Conservation (phyloP, 2,888 invertebrate species). For the Cheilosia grossa region DNA sequence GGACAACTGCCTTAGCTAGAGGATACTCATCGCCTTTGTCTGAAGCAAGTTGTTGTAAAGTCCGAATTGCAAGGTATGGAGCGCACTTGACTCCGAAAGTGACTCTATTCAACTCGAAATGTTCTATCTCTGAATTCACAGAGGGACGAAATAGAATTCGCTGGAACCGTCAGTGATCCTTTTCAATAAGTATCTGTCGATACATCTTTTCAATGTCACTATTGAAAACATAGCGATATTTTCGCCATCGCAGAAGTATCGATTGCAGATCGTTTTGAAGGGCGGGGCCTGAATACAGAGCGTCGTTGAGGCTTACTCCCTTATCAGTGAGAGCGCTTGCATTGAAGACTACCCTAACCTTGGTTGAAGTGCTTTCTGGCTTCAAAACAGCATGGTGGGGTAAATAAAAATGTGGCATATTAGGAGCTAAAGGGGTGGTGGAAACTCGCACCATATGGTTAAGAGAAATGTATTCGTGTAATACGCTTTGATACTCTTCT, state of each 20-base stretch:
- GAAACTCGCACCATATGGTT: slow-evolving; percentile 3
- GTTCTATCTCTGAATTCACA: slow-evolving; percentile 34
- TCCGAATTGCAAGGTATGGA: slow-evolving; percentile 38
- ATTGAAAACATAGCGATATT: slow-evolving; percentile 64
- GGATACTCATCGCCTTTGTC: slow-evolving; percentile 36
- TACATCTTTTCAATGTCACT: slow-evolving; percentile 77
- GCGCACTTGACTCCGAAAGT: slow-evolving; percentile 49
- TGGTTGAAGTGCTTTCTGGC: slow-evolving; percentile 48
- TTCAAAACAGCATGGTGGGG: neutral
- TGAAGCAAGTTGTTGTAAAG: slow-evolving; percentile 19
- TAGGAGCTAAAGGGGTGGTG: neutral
- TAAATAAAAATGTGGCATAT: slow-evolving; percentile 22
- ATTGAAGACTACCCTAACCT: slow-evolving; percentile 49
- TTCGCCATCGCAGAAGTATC: slow-evolving; percentile 44
- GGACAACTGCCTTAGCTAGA: slow-evolving; percentile 43
- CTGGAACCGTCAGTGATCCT: slow-evolving; percentile 66
- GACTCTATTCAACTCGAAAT: slow-evolving; percentile 66
- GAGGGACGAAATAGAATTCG: slow-evolving; percentile 72
- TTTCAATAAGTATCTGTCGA: slow-evolving; percentile 73
- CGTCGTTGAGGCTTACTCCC: slow-evolving; percentile 25
- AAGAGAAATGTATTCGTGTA: slow-evolving; percentile 19
- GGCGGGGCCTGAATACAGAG: slow-evolving; percentile 70
- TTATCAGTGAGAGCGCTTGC: slow-evolving; percentile 36
- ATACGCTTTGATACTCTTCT: slow-evolving; percentile 11
- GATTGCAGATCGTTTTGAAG: slow-evolving; percentile 43